Base-by-base conservation (phyloP, 2,797 vertebrate genomes). In the Typhlichthys eigenmanni region DNA sequence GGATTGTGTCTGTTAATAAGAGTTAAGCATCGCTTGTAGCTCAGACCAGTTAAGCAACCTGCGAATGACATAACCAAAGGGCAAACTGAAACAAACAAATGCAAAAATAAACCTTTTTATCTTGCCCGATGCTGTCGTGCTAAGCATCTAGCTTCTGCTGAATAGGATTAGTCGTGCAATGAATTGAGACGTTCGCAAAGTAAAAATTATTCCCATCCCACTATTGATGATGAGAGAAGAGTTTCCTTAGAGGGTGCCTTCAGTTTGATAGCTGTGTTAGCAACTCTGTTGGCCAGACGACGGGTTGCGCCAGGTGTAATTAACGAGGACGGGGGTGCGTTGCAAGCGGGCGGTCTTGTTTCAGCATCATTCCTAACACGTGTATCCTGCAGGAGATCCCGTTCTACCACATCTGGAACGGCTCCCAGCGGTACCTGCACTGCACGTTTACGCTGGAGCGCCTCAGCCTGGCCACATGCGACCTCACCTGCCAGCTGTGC, bases 321-420 rank as follows among this genome's bases (percentile, higher is more conserved):
- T 88, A 85, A 86, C 83, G 85, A 71, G 51, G 58, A 69, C 60
- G 48, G 59, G 13, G 0, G 70, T 55, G 71, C 69, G 17, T 68
- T 64, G 55, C 9, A 66, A 61, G 80, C 68, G 65, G 83, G 81
- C 17, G 62, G 75, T 63, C 71, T 17, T 76, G 82, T 83, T 72
- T 1, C 12, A 56, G 47, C 5, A 13, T 17, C 47, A 59, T 68
- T 68, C 56, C 7, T 72, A 62, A 78, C 81, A 69, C 12, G 0
- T 72, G 50, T 67, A 56, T 59, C 9, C 69, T 58, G 0, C 89
- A 99, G 98, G 97, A 98, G 87, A 98, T 98, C 84, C 96, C 98
- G 0, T 99, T 99, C 85, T 97, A 98, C 73, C 96, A 98, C 89
- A 96, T 99, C 91, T 99, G 98, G 98, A 96, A 93, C 0, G 96